Percentiles rank a stretch among this genome's conserved stretches.
Evolutionary conservation across 2,113 vertebrate species (phyloP).

Genomic region (Tauraco erythrolophus): DNA sequence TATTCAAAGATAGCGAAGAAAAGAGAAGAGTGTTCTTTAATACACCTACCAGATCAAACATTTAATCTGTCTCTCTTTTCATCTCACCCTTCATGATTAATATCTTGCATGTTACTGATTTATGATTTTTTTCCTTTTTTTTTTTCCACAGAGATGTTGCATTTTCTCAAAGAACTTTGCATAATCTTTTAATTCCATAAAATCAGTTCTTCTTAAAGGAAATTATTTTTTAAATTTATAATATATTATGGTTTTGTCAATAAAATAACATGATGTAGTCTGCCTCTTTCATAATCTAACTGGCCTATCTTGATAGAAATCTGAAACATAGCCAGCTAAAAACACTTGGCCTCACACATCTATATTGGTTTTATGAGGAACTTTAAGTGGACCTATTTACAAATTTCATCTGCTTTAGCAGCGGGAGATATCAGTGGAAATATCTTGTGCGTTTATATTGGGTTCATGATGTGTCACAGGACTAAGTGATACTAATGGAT

Average conservation of each 20-base stretch:
- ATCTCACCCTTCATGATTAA: background rate
- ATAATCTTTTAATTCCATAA: background rate
- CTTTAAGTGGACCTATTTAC: background rate
- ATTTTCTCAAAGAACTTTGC: background rate
- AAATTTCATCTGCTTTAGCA: background rate
- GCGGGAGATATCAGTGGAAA: background rate
- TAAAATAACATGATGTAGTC: background rate
- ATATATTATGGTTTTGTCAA: background rate
- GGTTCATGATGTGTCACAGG: background rate
- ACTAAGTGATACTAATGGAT: background rate
- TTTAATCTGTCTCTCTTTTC: background rate
- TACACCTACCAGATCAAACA: background rate
- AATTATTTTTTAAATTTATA: background rate
- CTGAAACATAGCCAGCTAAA: background rate
- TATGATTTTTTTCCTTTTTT: background rate
- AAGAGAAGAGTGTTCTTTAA: background rate
- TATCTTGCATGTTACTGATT: background rate
- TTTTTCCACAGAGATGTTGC: background rate
- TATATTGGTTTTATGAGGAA: background rate
- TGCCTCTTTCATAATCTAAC: background rate
- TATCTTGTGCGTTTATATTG: background rate
- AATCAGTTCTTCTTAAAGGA: background rate
- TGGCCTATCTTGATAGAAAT: background rate
- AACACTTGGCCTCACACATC: background rate
- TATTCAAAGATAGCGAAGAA: background rate